These are phyloP conservation scores for Cryptophagus acutangulus DNA, from an alignment of 2,888 invertebrate species.

Conservation along the genomic window DNA sequence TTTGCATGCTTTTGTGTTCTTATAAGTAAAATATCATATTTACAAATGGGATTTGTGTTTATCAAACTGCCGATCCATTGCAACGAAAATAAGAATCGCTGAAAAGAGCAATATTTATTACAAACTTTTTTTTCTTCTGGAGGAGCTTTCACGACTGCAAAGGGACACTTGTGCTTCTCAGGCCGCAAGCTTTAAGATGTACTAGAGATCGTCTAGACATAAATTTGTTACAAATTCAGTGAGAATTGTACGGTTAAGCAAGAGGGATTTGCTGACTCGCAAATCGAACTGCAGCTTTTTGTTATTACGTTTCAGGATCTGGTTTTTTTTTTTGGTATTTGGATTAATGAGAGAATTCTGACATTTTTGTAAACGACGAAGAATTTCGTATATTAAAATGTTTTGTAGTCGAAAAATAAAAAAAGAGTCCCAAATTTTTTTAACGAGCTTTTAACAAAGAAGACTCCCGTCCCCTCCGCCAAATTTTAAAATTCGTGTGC, in stretches of 20 bases:
- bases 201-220: slow-evolving; percentile 17
- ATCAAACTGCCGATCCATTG: neutral
- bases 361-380: neutral
- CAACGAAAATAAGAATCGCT: neutral
- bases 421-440: no score
- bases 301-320: slow-evolving; percentile 13
- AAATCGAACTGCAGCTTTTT: slow-evolving; percentile 12
- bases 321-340: slow-evolving; percentile 2
- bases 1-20: slow-evolving; percentile 12
- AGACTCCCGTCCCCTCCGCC: no score
- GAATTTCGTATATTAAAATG: neutral
- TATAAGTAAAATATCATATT: slow-evolving; percentile 8
- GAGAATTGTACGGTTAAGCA: slow-evolving; percentile 17
- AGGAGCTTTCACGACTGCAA: neutral
- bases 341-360: neutral
- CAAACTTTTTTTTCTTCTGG: slow-evolving; percentile 1
- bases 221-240: slow-evolving; percentile 20
- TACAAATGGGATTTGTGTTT: neutral
- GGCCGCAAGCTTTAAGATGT: slow-evolving; percentile 1
- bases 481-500: no score
- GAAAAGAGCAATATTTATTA: neutral
- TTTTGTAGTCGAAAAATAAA: no score
- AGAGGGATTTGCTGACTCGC: slow-evolving; percentile 17
- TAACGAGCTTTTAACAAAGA: no score
- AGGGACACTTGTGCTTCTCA: neutral